phyloP scores from a whole-genome alignment of 2,888 invertebrate species.

The Oscheius sp. region DNA sequence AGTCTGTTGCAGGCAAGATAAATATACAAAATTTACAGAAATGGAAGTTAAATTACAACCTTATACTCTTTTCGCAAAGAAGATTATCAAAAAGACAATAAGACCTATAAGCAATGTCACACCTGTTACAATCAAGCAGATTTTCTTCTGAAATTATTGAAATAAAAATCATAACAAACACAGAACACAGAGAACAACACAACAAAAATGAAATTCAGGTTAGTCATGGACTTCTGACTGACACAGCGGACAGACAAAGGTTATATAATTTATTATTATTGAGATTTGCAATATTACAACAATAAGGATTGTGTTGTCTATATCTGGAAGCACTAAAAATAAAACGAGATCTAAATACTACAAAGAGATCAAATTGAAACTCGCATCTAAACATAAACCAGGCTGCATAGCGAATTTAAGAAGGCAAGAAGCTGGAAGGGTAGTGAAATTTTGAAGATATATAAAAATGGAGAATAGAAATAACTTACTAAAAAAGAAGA shows the following conservation, averaged over 20 bases:
- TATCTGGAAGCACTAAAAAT: constrained; percentile 2
- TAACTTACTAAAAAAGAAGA: neutral
- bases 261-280: constrained; percentile 11
- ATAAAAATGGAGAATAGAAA: neutral
- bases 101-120: constrained; percentile 45
- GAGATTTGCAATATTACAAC: constrained; percentile 18
- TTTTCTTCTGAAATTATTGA: constrained; percentile 64
- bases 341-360: neutral
- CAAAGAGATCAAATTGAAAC: no score
- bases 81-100: constrained; percentile 22
- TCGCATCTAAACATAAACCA: no score
- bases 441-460: constrained; percentile 1
- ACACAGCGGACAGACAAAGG: constrained; percentile 15
- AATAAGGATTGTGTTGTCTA: neutral
- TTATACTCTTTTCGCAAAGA: constrained; percentile 24
- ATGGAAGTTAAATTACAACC: neutral
- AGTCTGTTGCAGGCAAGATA: neutral
- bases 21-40: constrained; percentile 8
- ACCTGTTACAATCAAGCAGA: constrained; percentile 58
- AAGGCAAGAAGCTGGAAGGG: constrained; percentile 27
- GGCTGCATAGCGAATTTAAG: neutral
- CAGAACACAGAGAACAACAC: neutral
- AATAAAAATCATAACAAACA: neutral
- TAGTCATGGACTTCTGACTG: neutral
- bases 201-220: neutral